Base-by-base conservation (phyloP, 2,797 vertebrate genomes). In the Diplodus puntazzo region DNA sequence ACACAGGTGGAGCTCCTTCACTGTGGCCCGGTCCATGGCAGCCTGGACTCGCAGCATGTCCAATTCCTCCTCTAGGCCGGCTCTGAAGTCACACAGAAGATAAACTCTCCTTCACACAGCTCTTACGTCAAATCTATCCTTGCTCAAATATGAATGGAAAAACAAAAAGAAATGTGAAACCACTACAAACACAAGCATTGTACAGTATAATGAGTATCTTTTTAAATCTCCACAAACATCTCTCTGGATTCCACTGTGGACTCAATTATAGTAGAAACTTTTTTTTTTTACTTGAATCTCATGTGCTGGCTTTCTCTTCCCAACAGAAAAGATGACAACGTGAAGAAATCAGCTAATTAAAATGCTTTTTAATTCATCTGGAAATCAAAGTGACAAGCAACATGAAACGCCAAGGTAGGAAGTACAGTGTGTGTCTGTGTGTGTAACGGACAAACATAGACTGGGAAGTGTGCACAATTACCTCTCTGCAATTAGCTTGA, bases 11-110 rank as follows among this genome's bases (percentile, higher is more conserved):
- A 97, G 79, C 84, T 97, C 93, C 85, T 96, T 92, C 60, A 96
- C 89, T 18, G 89, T 94, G 80, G 95, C 91, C 75, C 95, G 95
- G 93, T 97, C 95, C 89, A 92, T 72, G 8, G 95, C 95, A 25
- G 66, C 80, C 72, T 92, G 87, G 63, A 96, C 95, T 86, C 94
- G 96, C 75, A 97, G 87, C 78, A 96, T 90, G 92, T 98, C 94
- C 86, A 98, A 80, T 81, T 97, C 94, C 90, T 98, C 96, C 81
- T 97, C 96, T 80, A 97, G 92, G 77, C 93, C 90, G 17, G 94
- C 86, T 79, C 97, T 98, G 92, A 34, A 86, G 79, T 70, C 69
- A 79, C 80, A 83, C n/a, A 85, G 66, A 84, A 20, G 34, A 53
- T 49, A 9, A 71, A 71, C 34, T 27, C 73, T 42, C 25, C 48